phyloP scores from a whole-genome alignment of 1,140 invertebrate species.

The Aphaenogaster ashmeadi region DNA sequence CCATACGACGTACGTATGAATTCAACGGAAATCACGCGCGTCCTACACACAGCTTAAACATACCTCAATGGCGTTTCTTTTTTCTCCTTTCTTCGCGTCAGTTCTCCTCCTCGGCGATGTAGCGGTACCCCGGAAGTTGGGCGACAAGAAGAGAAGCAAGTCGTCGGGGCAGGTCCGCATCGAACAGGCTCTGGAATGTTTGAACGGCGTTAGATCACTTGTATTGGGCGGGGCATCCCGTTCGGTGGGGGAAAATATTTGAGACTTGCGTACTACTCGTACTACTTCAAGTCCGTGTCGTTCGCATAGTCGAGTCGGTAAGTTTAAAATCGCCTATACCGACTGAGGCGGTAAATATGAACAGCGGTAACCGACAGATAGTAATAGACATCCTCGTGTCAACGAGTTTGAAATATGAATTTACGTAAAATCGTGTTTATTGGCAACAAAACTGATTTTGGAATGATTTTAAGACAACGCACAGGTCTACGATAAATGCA shows the following conservation, averaged over 20 bases:
- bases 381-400: not conserved
- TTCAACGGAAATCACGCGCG: not conserved
- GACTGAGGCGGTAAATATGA: not conserved
- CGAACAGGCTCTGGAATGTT: constrained; percentile 63
- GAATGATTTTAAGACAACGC: not conserved
- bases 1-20: not conserved
- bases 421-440: not conserved
- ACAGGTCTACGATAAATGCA: not conserved
- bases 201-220: constrained; percentile 69
- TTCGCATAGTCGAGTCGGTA: not conserved
- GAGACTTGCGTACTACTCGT: constrained; percentile 18
- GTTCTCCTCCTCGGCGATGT: not conserved
- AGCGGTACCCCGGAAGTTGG: not conserved
- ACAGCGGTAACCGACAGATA: not conserved
- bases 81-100: not conserved
- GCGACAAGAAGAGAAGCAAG: not conserved
- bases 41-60: not conserved
- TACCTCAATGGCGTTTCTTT: constrained; percentile 25
- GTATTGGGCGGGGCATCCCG: constrained; percentile 82
- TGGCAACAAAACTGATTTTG: not conserved
- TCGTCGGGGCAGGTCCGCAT: not conserved
- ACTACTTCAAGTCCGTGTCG: not conserved
- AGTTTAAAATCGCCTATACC: not conserved
- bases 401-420: not conserved
- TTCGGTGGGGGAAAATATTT: constrained; percentile 7